Evolutionary conservation across 2,888 invertebrate species (phyloP).

Genomic region (Dascillus cervinus): DNA sequence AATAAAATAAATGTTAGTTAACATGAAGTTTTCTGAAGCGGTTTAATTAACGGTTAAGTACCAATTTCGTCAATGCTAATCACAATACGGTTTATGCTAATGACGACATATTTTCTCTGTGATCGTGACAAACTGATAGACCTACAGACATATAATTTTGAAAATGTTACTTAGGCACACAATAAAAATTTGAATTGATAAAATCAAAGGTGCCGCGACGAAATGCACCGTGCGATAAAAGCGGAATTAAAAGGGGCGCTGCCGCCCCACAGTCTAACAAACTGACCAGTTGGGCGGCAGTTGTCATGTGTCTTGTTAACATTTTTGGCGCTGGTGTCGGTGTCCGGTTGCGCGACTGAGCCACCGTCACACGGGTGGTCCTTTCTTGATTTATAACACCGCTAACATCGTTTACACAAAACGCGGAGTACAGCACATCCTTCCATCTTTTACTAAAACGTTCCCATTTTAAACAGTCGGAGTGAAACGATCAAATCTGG

Average conservation of each 20-base stretch:
- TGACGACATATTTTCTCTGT: too few relatives aligned
- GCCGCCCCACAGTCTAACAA: slow-evolving; percentile 16
- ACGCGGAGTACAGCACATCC: slow-evolving; percentile 27
- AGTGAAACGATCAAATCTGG: slow-evolving; percentile 14
- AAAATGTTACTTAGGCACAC: too few relatives aligned
- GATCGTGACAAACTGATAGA: too few relatives aligned
- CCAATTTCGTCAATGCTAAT: too few relatives aligned
- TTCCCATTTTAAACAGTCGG: slow-evolving; percentile 7
- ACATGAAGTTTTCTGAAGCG: too few relatives aligned
- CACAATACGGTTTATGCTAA: too few relatives aligned
- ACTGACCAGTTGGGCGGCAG: slow-evolving; percentile 27
- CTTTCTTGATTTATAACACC: slow-evolving; percentile 39
- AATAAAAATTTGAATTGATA: too few relatives aligned
- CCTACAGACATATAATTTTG: too few relatives aligned
- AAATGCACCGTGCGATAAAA: too few relatives aligned
- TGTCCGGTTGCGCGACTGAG: slow-evolving; percentile 39
- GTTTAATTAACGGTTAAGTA: too few relatives aligned
- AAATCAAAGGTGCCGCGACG: too few relatives aligned
- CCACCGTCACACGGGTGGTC: slow-evolving; percentile 39
- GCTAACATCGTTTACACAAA: slow-evolving; percentile 41
- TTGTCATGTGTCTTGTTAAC: slow-evolving; percentile 45
- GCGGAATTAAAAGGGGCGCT: slow-evolving; percentile 12
- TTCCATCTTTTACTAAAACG: slow-evolving; percentile 4
- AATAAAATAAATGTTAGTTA: too few relatives aligned
- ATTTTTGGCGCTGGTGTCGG: slow-evolving; percentile 44